These are phyloP conservation scores for Thunnus thynnus DNA, from an alignment of 2,113 vertebrate genomes.

Conservation along the genomic window DNA sequence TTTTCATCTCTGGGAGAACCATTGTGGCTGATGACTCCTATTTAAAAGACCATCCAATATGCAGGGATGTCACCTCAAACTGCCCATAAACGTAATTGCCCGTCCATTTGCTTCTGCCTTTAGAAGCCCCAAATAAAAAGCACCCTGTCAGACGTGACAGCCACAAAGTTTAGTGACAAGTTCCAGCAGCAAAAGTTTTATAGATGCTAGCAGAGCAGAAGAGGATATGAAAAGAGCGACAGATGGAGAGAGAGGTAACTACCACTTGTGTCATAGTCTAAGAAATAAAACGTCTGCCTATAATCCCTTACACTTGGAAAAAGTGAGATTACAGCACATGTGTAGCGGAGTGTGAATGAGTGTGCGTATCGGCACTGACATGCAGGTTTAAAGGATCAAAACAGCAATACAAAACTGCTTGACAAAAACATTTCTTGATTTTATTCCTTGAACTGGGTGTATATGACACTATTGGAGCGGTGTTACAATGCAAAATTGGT, in stretches of 20 bases:
- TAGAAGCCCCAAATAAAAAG: conserved; percentile 82
- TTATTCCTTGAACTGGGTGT: conserved; percentile 28
- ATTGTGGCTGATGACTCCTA: conserved; percentile 85
- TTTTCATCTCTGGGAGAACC: conserved; percentile 83
- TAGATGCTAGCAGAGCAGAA: conserved; percentile 70
- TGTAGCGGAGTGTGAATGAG: conserved; percentile 69
- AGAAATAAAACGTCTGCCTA: conserved; percentile 67
- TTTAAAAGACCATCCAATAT: conserved; percentile 88
- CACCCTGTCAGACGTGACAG: conserved; percentile 80
- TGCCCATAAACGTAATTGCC: conserved; percentile 87
- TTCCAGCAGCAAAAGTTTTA: conserved; percentile 77
- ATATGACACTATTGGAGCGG: neutral
- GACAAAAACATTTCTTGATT: conserved; percentile 34
- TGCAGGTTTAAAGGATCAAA: conserved; percentile 59
- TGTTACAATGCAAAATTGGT: neutral
- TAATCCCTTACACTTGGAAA: conserved; percentile 68
- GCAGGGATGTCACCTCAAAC: conserved; percentile 87
- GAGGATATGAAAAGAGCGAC: conserved; percentile 56
- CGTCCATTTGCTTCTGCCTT: conserved; percentile 84
- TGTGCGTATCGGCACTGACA: conserved; percentile 56
- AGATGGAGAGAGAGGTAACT: conserved; percentile 64
- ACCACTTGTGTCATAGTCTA: conserved; percentile 69
- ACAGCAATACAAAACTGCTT: conserved; percentile 51
- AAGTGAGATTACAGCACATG: conserved; percentile 65
- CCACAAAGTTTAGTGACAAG: conserved; percentile 80